Evolutionary conservation across 2,113 vertebrate species (phyloP).

Genomic region (Heterocephalus glaber): DNA sequence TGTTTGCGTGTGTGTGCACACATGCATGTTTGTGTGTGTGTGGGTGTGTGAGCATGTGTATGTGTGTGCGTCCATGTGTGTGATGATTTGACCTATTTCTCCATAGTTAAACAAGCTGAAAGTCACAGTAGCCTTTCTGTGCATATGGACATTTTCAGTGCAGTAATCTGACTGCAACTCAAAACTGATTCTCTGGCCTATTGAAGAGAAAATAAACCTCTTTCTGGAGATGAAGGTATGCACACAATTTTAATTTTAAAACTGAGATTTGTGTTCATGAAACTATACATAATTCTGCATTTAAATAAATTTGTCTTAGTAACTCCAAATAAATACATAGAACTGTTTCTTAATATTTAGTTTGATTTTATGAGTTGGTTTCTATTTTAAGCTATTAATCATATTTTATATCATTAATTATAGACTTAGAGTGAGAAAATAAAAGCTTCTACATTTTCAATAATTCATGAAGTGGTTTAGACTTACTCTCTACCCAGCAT

Average conservation of each 20-base stretch:
- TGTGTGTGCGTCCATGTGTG: neutral
- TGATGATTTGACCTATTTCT: neutral
- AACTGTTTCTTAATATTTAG: neutral
- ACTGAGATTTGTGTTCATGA: neutral
- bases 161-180: neutral
- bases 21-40: too few species aligned
- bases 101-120: neutral
- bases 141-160: neutral
- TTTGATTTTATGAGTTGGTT: neutral
- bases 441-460: neutral
- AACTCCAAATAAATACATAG: neutral
- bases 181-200: neutral
- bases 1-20: too few species aligned
- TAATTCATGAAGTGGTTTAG: neutral
- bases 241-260: neutral
- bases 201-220: neutral
- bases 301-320: neutral
- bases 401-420: neutral
- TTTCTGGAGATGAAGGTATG: neutral
- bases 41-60: too few species aligned
- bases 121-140: neutral
- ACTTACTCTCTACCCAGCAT: neutral
- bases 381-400: neutral
- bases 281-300: neutral
- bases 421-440: neutral